Conservation (phyloP, 2,888 invertebrate genomes). For the Melipona bicolor region DNA sequence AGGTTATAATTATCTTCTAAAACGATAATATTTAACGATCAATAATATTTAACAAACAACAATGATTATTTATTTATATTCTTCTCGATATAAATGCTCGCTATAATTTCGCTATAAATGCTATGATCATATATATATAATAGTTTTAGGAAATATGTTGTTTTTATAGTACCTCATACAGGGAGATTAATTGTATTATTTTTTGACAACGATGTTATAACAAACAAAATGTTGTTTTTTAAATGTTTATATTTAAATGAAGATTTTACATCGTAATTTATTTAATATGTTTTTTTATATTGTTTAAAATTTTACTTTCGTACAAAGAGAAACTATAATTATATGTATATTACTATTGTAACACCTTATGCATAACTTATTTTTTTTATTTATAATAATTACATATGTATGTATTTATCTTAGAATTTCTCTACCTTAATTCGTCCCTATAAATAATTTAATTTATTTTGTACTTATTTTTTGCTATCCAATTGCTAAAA, state of each 20-base stretch:
- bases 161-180: neutral
- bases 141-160: neutral
- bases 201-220: neutral
- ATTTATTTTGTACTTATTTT: slow-evolving; percentile 45
- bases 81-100: neutral
- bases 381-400: neutral
- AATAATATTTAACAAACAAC: slow-evolving; percentile 67
- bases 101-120: neutral
- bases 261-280: neutral
- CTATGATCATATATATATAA: neutral
- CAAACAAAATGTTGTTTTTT: neutral
- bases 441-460: slow-evolving; percentile 20
- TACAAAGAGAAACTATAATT: neutral
- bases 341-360: neutral
- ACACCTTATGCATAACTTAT: neutral
- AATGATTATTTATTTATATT: slow-evolving; percentile 19
- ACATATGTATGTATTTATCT: neutral
- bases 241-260: neutral
- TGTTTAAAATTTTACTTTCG: neutral
- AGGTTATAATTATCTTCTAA: slow-evolving; percentile 70
- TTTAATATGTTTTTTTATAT: neutral
- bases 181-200: neutral
- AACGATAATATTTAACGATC: slow-evolving; percentile 56
- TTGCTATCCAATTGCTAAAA: slow-evolving; percentile 25
- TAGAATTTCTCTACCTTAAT: neutral